A percentile compares a stretch with the other conserved stretches of the same genome.
Conservation (phyloP, 2,888 invertebrate genomes). For the Brachylomia viminalis region DNA sequence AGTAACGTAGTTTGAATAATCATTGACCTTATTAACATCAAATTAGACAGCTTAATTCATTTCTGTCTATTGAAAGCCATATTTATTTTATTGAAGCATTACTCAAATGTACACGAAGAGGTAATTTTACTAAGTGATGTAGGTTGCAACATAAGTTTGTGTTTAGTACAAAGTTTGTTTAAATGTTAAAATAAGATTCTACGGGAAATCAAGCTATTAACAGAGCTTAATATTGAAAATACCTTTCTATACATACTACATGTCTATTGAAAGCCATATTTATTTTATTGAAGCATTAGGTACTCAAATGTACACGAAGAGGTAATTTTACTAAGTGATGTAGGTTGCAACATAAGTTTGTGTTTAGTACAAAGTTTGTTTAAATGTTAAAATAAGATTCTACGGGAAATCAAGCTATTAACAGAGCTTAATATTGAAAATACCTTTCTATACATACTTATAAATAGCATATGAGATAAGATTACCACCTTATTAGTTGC, state of each 20-base stretch:
- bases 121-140: constrained; percentile 30
- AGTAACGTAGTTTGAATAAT: constrained; percentile 38
- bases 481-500: not conserved
- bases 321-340: constrained; percentile 30
- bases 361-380: not conserved
- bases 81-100: constrained; percentile 37
- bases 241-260: no score
- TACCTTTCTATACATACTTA: constrained; percentile 13
- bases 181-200: constrained; percentile 3
- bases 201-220: not conserved
- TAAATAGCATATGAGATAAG: constrained; percentile 6
- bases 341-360: not conserved
- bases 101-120: constrained; percentile 21
- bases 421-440: not conserved
- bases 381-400: constrained; percentile 4
- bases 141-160: not conserved
- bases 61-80: constrained; percentile 23
- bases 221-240: not conserved
- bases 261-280: constrained; percentile 31
- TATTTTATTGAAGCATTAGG: constrained; percentile 33
- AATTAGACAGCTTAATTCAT: constrained; percentile 31
- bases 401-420: not conserved
- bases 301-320: constrained; percentile 22
- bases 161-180: not conserved
- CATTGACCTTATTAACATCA: constrained; percentile 51